Base-by-base conservation (phyloP, 2,113 vertebrate genomes). In the Gobius niger region DNA sequence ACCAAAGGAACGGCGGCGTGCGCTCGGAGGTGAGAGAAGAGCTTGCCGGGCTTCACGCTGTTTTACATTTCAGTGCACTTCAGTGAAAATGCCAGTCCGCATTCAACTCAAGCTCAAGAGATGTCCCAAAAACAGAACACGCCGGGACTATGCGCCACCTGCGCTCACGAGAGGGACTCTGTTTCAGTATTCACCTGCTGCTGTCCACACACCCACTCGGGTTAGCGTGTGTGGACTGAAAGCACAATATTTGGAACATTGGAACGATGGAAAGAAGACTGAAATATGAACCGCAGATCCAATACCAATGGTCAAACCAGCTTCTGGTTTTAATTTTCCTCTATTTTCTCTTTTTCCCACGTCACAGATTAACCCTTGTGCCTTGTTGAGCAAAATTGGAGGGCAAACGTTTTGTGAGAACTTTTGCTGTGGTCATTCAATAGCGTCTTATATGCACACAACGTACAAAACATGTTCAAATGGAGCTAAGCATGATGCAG, bases 51-150 rank as follows among this genome's bases (percentile, higher is more conserved):
- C 72, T 0, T 0, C 46, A 40, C 65, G 72, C 72, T 73, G 50
- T 82, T 85, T 88, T 85, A 83, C 70, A 74, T 84, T 79, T 86
- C 83, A 86, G 74, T 88, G 59, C 87, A 76, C 85, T 64, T 88
- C 83, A 84, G 66, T 84, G 85, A 68, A 86, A 82, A 87, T 82
- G 87, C 82, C 89, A 86, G 69, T 72, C 72, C 65, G 86, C 66
- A 72, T 82, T 41, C 52, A 68, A 80, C 72, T 85, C 85, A 84
- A 47, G 61, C 64, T 56, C 34, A 54, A 12, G 52, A 68, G 49
- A 79, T 15, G 7, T 71, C 70, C 51, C 65, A 47, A 51, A 51
- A 11, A 5, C 41, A 63, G 60, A 72, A 47, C 44, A 57, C 49
- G 6, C 52, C 24, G 52, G 16, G 16, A 70, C 12, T 19, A 65